Evolutionary conservation across 2,888 invertebrate species (phyloP).

Genomic region (Rotaria magnacalcarata): DNA sequence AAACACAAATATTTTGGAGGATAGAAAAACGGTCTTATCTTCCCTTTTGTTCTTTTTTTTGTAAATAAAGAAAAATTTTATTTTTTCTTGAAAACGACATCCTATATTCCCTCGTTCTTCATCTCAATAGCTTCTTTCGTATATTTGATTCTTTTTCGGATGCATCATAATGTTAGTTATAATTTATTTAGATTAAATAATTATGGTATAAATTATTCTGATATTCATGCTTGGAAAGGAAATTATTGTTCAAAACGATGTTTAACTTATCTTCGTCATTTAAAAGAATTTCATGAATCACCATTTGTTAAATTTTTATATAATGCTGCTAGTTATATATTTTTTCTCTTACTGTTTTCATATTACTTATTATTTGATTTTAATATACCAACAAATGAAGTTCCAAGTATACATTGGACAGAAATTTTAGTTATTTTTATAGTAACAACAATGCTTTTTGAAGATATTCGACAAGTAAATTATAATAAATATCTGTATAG

Average conservation of each 20-base stretch:
- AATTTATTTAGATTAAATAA: background rate
- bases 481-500: too few species aligned
- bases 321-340: constrained; percentile 50
- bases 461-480: constrained; percentile 56
- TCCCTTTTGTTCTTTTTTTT: too few species aligned
- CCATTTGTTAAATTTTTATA: background rate
- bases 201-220: constrained; percentile 1
- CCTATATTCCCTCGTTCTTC: too few species aligned
- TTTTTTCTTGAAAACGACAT: too few species aligned
- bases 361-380: constrained; percentile 55
- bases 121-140: too few species aligned
- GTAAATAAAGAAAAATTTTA: too few species aligned
- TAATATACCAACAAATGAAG: constrained; percentile 48
- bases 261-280: background rate
- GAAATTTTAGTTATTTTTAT: constrained; percentile 51
- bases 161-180: background rate
- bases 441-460: constrained; percentile 53
- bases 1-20: too few species aligned
- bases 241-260: background rate
- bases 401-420: constrained; percentile 48
- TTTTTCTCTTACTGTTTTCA: constrained; percentile 54
- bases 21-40: too few species aligned
- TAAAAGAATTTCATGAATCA: constrained; percentile 32
- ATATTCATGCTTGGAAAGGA: background rate
- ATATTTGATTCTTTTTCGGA: too few species aligned